A percentile compares a stretch with the other conserved stretches of the same genome.
Conservation (phyloP, 2,797 vertebrate species). For the Alcedo quadribrachys region DNA sequence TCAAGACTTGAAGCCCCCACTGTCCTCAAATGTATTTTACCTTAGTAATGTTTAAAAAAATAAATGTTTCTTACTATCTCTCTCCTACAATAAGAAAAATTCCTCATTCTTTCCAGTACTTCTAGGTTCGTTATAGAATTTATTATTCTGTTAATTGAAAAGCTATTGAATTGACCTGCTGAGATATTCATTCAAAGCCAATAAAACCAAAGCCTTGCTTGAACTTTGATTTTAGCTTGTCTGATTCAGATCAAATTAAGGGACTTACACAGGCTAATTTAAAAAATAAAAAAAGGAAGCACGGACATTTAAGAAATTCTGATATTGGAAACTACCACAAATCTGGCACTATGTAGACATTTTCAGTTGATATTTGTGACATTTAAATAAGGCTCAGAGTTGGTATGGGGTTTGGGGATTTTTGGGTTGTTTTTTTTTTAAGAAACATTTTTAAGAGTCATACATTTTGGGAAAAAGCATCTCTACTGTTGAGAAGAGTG, state of each 20-base stretch:
- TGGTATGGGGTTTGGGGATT: not conserved
- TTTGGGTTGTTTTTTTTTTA: not conserved
- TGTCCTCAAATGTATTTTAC: not conserved
- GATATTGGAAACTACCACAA: not conserved
- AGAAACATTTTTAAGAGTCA: conserved; percentile 14
- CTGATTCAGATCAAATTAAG: not conserved
- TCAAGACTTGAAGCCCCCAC: not conserved
- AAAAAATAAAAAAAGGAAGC: conserved; percentile 7
- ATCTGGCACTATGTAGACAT: not conserved
- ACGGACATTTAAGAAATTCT: not conserved
- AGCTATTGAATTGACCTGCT: not conserved
- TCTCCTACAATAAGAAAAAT: not conserved
- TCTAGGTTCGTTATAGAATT: not conserved
- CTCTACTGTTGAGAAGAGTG: not conserved
- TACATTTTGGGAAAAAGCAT: not conserved
- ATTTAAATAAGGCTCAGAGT: conserved; percentile 24
- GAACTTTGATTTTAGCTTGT: not conserved
- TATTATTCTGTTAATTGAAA: not conserved
- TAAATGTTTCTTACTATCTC: not conserved
- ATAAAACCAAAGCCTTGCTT: not conserved
- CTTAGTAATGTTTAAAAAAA: not conserved
- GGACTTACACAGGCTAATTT: not conserved
- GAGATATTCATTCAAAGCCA: not conserved
- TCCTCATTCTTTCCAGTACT: not conserved
- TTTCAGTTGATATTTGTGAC: conserved; percentile 13